These are phyloP conservation scores for Gymnothorax reevesii DNA, from an alignment of 2,797 vertebrate genomes.

Conservation along the genomic window DNA sequence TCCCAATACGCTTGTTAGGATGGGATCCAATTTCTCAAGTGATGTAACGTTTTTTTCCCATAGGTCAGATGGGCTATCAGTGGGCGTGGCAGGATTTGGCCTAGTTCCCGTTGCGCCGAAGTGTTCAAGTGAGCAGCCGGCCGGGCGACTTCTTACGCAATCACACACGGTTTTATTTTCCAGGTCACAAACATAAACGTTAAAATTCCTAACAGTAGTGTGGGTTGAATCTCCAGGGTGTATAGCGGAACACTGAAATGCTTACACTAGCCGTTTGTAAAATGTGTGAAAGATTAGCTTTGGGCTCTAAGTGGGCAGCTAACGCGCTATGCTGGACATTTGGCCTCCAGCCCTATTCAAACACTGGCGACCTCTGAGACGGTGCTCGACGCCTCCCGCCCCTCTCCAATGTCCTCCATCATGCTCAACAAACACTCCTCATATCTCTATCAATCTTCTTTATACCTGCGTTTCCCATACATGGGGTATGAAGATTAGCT, in stretches of 20 bases:
- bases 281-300: background rate
- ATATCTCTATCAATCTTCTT: background rate
- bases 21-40: background rate
- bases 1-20: background rate
- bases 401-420: background rate
- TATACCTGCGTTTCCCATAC: background rate
- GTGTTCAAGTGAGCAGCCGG: background rate
- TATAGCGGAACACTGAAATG: background rate
- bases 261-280: background rate
- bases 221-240: background rate
- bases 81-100: background rate
- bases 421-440: background rate
- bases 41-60: background rate
- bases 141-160: background rate
- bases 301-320: background rate
- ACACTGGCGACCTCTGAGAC: background rate
- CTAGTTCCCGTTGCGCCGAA: background rate
- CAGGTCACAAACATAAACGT: background rate
- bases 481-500: background rate
- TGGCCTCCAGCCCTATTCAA: background rate
- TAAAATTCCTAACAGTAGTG: background rate
- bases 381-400: background rate
- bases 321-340: no score
- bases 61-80: background rate
- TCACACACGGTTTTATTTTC: background rate